Base-by-base conservation (phyloP, 1,140 invertebrate genomes). In the Palaemon carinicauda region DNA sequence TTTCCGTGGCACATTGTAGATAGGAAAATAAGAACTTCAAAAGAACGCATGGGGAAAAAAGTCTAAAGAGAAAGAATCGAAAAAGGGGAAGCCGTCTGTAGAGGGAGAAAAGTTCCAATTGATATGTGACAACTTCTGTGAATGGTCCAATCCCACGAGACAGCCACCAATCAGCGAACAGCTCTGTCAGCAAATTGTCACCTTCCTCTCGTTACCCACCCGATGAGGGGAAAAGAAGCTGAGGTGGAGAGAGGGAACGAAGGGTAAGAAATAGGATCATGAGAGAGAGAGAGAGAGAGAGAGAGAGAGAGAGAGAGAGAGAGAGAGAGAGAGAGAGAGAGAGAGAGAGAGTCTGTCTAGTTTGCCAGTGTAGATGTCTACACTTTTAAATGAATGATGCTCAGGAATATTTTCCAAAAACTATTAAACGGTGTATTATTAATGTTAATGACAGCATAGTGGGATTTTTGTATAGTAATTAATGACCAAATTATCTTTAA, bases 271-370 rank as follows among this genome's bases (percentile, higher is more conserved):
- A 73, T 29, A 73, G 69, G 27, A 24, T 24, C 15, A 73, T 41
- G 69, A 73, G 69, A 73, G 69, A 73, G 69, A 73, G 69, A 73
- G 69, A 73, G 69, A 73, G 69, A 73, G 69, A 73, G 69, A 73
- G 69, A 73, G 69, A 73, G 69, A 73, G 69, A 73, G 69, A 73
- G 69, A 60, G 56, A 60, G 56, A 60, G 56, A 60, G 56, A 60
- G 56, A 60, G 56, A 60, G 56, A 60, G 56, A 60, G 56, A 60
- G 56, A 60, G 56, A 60, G 24, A 27, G 56, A 60, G 27, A 65
- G 56, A 27, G 27, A 27, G 56, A 27, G 27, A 65, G n/a, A 73
- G 27, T 10, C 19, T 3, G 27, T 24, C 19, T 73, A 41, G 24
- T 5, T 15, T n/a, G n/a, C 41, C 29, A 29, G 12, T 29, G 41